These are phyloP conservation scores for Hirtodrosophila confusa DNA, from an alignment of 2,888 invertebrate species.

Conservation along the genomic window DNA sequence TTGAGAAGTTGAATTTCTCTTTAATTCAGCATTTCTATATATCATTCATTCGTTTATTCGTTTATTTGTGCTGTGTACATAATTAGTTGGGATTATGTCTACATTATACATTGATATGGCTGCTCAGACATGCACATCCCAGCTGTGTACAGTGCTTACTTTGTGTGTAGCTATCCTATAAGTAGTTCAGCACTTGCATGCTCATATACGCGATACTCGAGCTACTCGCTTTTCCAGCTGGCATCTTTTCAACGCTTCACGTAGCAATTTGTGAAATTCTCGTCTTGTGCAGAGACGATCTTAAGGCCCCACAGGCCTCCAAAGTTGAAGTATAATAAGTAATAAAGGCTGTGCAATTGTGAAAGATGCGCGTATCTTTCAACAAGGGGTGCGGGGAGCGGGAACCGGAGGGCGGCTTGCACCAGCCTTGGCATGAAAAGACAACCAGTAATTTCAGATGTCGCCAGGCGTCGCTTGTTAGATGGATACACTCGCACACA, in stretches of 20 bases:
- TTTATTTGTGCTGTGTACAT: too few species aligned
- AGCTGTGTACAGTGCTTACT: not conserved
- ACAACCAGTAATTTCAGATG: conserved; percentile 50
- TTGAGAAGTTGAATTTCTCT: too few species aligned
- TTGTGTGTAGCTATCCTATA: conserved; percentile 1
- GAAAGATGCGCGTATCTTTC: conserved; percentile 45
- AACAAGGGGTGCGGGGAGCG: too few species aligned
- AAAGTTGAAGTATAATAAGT: conserved; percentile 45
- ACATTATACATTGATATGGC: conserved; percentile 17
- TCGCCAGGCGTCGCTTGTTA: conserved; percentile 21
- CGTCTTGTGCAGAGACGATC: conserved; percentile 21
- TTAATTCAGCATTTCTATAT: too few species aligned
- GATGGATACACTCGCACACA: not conserved
- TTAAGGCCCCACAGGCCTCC: conserved; percentile 10
- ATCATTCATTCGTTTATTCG: too few species aligned
- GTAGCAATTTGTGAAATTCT: conserved; percentile 78
- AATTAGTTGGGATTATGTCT: not conserved
- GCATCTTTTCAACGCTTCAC: conserved; percentile 77
- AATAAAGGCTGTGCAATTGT: conserved; percentile 56
- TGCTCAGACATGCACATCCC: conserved; percentile 33
- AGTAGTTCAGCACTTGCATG: conserved; percentile 15
- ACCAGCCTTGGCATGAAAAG: conserved; percentile 46
- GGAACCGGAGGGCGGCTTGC: conserved; percentile 1
- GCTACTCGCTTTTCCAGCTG: conserved; percentile 35
- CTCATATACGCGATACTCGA: not conserved